Base-by-base conservation (phyloP, 1,140 invertebrate genomes). In the Pachypsylla venusta region DNA sequence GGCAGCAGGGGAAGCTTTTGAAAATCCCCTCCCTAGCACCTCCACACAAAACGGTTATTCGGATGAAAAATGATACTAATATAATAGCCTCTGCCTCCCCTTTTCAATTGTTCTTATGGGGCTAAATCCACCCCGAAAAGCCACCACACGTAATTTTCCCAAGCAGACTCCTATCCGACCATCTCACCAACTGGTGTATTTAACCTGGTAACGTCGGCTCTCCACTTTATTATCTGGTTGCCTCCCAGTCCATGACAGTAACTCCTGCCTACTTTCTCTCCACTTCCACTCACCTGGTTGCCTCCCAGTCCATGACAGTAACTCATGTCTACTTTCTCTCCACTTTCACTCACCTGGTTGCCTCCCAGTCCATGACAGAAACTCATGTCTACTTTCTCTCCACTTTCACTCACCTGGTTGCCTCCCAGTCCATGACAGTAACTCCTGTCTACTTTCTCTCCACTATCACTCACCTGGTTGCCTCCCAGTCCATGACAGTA, bases 181-280 rank as follows among this genome's bases (percentile, higher is more conserved):
- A n/a, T n/a, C n/a, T n/a, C n/a, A n/a, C 30, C 30, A 10, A 35
- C 16, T 10, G 10, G 30, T 10, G 10, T 35, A 35, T 16, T 35
- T 10, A 35, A 16, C 10, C 30, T 35, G 30, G 30, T 16, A 35
- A 35, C 16, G 10, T 12, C 30, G 30, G 30, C 30, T 16, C 30
- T 30, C 53, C n/a, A 13, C 25, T 57, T 35, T 35, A 35, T 64
- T 67, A 93, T 90, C 81, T 98, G 96, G 77, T 99, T 98, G 55
- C 96, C 95, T 22, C 95, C 95, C 67, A 97, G 80, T 57, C 92
- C 91, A 70, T 98, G 95, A 71, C 96, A 99, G 68, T 88, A 89
- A 66, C 88, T 92, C 74, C 97, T 84, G 30, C 93, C 94, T 25
- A 96, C 76, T 66, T 89, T 87, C 70, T 98, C 93, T 16, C 89